Evolutionary conservation across 2,888 invertebrate genomes (phyloP).

Genomic region (Drosophila prolongata): DNA sequence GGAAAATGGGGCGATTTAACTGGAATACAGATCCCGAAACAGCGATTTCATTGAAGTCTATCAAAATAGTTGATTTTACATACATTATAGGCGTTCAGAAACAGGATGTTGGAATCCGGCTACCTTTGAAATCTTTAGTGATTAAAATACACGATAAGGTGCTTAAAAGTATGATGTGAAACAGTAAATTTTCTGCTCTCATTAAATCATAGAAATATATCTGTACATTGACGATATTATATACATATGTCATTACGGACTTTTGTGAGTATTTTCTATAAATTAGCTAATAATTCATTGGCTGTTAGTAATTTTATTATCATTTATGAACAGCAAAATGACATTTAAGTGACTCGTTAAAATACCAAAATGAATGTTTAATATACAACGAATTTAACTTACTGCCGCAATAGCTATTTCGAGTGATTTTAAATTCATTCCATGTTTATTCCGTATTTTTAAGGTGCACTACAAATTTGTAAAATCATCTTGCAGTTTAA

Average conservation of each 20-base stretch:
- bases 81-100: not conserved
- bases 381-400: not conserved
- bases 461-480: no score
- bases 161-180: not conserved
- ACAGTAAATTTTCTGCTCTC: not conserved
- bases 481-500: no score
- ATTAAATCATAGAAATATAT: not conserved
- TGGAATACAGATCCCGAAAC: not conserved
- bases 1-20: not conserved
- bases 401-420: no score
- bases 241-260: not conserved
- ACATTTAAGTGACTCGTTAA: not conserved
- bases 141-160: not conserved
- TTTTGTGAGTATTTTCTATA: not conserved
- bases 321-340: not conserved
- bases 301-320: not conserved
- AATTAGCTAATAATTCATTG: constrained; percentile 2
- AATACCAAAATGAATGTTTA: not conserved
- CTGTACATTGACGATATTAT: not conserved
- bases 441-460: no score
- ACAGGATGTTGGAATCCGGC: not conserved
- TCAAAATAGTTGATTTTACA: not conserved
- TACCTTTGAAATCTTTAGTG: not conserved
- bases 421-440: no score
- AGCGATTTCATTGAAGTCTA: not conserved